A percentile compares a stretch with the other conserved stretches of the same genome.
Conservation (phyloP, 2,113 vertebrate species). For the Ranitomeya imitator region DNA sequence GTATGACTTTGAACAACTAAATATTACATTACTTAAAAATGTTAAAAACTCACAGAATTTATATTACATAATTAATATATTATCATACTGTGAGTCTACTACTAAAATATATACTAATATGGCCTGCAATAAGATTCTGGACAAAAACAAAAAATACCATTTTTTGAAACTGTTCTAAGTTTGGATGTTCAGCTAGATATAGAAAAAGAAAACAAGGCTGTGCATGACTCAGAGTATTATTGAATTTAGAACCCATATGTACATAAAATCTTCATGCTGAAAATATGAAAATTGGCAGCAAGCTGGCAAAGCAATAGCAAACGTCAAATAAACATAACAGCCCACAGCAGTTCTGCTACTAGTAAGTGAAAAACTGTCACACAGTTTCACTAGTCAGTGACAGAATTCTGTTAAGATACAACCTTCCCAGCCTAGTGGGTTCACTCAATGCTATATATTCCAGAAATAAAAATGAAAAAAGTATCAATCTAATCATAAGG, state of each 20-base stretch:
- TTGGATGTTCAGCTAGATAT: conserved; percentile 7
- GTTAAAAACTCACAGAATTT: too few species aligned
- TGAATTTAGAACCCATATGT: conserved; percentile 29
- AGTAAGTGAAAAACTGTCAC: conserved; percentile 22
- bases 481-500: background rate
- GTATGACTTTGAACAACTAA: too few species aligned
- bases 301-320: conserved; percentile 41
- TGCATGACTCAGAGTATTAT: conserved; percentile 36
- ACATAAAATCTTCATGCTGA: conserved; percentile 30
- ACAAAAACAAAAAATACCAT: background rate
- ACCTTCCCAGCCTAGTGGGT: background rate
- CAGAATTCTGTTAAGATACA: conserved; percentile 8
- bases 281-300: conserved; percentile 50
- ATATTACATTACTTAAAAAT: too few species aligned
- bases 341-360: background rate
- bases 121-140: background rate
- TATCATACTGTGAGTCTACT: background rate
- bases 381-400: conserved; percentile 19
- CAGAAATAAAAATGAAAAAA: conserved; percentile 1
- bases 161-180: background rate
- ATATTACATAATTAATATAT: background rate
- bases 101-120: background rate
- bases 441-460: background rate
- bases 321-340: conserved; percentile 31
- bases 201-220: conserved; percentile 26